Evolutionary conservation across 2,797 vertebrate species (phyloP).

Genomic region (Gymnoscopelus microlampas): DNA sequence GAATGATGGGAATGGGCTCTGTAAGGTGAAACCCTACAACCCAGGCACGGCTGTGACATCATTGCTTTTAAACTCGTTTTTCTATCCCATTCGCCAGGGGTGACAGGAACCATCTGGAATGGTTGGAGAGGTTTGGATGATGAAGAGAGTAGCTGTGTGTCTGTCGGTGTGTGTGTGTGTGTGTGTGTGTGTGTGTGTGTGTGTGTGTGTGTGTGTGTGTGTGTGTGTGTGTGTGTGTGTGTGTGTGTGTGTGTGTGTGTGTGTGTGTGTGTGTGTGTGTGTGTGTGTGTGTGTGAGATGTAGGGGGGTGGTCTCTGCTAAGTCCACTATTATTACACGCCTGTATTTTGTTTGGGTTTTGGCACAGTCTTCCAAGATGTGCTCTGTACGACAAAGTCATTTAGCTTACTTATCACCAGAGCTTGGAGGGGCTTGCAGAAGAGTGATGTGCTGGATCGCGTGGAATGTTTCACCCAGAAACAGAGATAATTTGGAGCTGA

Average conservation of each 20-base stretch:
- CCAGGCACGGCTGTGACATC: slow-evolving; percentile 66
- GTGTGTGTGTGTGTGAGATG: slow-evolving; percentile 8
- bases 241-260: slow-evolving; percentile 4
- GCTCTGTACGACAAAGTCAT: slow-evolving; percentile 34
- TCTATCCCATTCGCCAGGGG: slow-evolving; percentile 48
- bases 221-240: not conserved
- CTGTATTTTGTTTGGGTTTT: slow-evolving; percentile 43
- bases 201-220: slow-evolving; percentile 6
- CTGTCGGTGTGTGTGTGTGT: slow-evolving; percentile 9
- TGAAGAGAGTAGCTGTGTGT: slow-evolving; percentile 34
- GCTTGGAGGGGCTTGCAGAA: slow-evolving; percentile 24
- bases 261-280: slow-evolving; percentile 19
- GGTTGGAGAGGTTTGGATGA: slow-evolving; percentile 31
- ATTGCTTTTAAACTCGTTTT: slow-evolving; percentile 69
- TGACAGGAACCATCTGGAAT: slow-evolving; percentile 70
- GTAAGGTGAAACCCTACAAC: slow-evolving; percentile 69
- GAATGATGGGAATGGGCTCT: slow-evolving; percentile 74
- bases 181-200: slow-evolving; percentile 17
- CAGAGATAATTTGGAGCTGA: slow-evolving; percentile 34
- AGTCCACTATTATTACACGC: slow-evolving; percentile 42
- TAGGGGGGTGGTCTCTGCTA: slow-evolving; percentile 28
- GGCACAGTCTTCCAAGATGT: slow-evolving; percentile 10
- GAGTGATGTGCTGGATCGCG: slow-evolving; percentile 25
- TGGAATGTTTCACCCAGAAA: slow-evolving; percentile 58
- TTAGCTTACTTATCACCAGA: slow-evolving; percentile 40